Percentiles rank a stretch among this genome's conserved stretches.
Conservation (phyloP, 1,140 invertebrate species). For the Diploscapter pachys region DNA sequence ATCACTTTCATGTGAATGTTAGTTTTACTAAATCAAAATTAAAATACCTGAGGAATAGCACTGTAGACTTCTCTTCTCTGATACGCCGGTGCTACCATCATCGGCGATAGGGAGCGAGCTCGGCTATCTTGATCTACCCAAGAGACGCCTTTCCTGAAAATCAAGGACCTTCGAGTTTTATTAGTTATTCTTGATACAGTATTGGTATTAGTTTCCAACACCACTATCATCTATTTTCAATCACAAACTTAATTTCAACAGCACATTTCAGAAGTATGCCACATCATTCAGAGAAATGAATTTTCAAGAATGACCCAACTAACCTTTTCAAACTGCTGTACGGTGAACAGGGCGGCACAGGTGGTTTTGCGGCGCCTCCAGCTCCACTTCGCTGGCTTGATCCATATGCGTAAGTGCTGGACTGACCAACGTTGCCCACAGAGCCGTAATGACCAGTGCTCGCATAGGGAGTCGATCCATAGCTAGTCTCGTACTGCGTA, state of each 20-base stretch:
- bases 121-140: constrained; percentile 32
- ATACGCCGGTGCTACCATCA: no score
- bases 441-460: constrained; percentile 13
- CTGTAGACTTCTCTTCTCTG: no score
- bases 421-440: constrained; percentile 17
- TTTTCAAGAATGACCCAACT: background rate
- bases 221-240: no score
- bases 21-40: no score
- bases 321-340: constrained; percentile 30
- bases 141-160: constrained; percentile 30
- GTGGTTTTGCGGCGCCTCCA: constrained; percentile 8
- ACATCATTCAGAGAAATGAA: no score
- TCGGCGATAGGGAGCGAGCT: constrained; percentile 27
- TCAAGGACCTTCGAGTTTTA: background rate
- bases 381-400: background rate
- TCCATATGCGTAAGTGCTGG: background rate
- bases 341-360: constrained; percentile 15
- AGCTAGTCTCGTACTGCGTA: no score
- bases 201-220: no score
- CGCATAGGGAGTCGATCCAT: background rate
- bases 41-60: no score
- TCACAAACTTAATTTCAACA: no score
- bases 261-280: no score
- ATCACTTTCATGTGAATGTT: no score
- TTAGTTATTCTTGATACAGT: constrained; percentile 1